A percentile compares a stretch with the other conserved stretches of the same genome.
Conservation (phyloP, 2,113 vertebrate species). For the Tragelaphus scriptus region DNA sequence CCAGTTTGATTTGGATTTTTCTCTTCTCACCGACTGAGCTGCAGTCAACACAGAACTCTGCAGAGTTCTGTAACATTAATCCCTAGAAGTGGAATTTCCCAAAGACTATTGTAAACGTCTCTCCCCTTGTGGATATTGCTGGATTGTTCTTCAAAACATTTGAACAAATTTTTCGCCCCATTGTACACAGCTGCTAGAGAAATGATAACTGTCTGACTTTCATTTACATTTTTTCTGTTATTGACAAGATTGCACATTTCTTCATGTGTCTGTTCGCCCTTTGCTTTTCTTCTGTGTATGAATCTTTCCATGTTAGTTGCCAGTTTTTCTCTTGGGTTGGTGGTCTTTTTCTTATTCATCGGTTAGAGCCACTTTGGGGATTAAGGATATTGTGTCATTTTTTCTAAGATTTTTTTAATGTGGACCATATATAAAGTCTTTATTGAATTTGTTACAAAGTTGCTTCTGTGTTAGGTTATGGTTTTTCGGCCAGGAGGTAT, state of each 20-base stretch:
- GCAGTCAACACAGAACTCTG: neutral
- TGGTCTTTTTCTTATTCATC: neutral
- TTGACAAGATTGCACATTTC: neutral
- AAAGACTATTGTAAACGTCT: neutral
- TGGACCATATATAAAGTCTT: neutral
- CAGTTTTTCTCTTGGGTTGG: neutral
- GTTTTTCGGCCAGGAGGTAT: neutral
- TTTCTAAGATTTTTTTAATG: neutral
- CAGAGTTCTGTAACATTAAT: neutral
- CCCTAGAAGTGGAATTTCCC: neutral
- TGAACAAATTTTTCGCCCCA: neutral
- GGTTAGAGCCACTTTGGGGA: neutral
- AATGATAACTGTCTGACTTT: neutral
- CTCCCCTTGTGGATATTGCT: neutral
- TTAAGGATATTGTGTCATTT: neutral
- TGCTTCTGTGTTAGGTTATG: neutral
- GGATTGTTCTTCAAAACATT: neutral
- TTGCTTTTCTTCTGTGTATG: neutral
- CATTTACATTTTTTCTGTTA: neutral
- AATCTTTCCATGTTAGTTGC: neutral
- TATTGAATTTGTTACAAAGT: neutral
- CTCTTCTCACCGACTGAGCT: neutral
- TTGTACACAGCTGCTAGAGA: neutral
- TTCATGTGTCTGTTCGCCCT: fast-evolving
- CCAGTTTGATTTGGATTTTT: neutral